Evolutionary conservation across 2,797 vertebrate species (phyloP), one percentile per base, ranked within the genome.

Genomic region (Emys orbicularis): DNA sequence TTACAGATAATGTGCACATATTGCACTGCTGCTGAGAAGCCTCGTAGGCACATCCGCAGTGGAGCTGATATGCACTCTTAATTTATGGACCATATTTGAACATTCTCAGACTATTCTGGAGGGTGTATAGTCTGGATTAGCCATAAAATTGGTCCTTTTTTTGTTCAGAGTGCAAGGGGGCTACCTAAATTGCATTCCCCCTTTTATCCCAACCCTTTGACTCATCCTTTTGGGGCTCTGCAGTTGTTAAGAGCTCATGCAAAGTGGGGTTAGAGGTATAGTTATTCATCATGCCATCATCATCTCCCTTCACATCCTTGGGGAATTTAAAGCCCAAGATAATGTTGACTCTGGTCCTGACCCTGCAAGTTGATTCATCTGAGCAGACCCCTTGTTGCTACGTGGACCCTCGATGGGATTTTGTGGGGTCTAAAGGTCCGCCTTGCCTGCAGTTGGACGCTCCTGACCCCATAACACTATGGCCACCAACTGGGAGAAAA

Each of bases 241-340:
- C 92, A 92, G 68, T 57, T 93, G 74, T 54, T 23, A 59, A 84
- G 92, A 92, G 31, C 59, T 91, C 59, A 8, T 18, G 85, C 83
- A 86, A 44, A 84, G 52, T n/a, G 56, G 94, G 89, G 87, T 95
- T 95, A 95, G 44, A 87, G 92, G 56, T 37, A 10, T 72, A 23
- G 81, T 89, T 34, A 94, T 87, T 94, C 90, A 87, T 81, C 52
- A 10, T 83, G 79, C 86, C 93, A 76, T 92, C 90, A 77, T 97
- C 84, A 89, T 90, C 95, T 96, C 76, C 84, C 79, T 93, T 95
- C 94, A 92, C 96, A 95, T 88, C 89, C 94, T 84, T 72, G 68
- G 68, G 68, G 11, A 41, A 41, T 37, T 72, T 72, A 41, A 37
- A 41, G 37, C n/a, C 19, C 37, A 72, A 41, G 37, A 41, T 72